Base-by-base conservation (phyloP, 2,797 vertebrate species). In the Simalia tracyae region DNA sequence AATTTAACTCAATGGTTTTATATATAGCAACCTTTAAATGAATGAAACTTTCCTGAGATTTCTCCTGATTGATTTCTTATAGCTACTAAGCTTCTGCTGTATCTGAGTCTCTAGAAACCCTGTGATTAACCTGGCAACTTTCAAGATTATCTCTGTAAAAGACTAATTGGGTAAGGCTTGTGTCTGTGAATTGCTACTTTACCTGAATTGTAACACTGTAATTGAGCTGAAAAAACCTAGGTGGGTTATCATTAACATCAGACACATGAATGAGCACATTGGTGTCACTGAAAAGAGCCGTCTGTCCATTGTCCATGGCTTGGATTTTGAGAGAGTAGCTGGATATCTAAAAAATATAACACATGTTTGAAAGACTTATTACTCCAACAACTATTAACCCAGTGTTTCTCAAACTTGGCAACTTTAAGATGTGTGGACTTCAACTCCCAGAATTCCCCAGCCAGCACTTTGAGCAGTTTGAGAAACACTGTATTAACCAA, bases 161-260 rank as follows among this genome's bases (percentile, higher is more conserved):
- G 26, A 1, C 10, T 46, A 54, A 90, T n/a, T 12, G 17, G 50
- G 66, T 84, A 84, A 81, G 31, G 24, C 7, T 64, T 24, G 28
- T 81, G 24, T 5, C 46, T 81, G 24, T n/a, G 6, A 76, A 57
- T 31, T 59, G 54, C 36, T 36, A 64, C 60, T 94, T 1, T 97
- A 99, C 99, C 99, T 99, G 99, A 93, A 99, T 97, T 86, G 98
- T 95, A 66, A 98, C 98, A 66, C 97, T 98, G 96, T 99, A 98
- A 97, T 98, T 98, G 96, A 99, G 98, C 96, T 98, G 98, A 59
- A 99, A 99, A 97, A 99, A 99, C 76, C 98, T 94, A 0, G 99
- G 99, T 0, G 98, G 98, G 96, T 99, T 99, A 97, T 99, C 99
- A 5, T 99, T 99, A 96, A 99, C 97, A 42, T 99, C 99, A 0